Conservation (phyloP, 2,888 invertebrate genomes). For the Phortica magna region DNA sequence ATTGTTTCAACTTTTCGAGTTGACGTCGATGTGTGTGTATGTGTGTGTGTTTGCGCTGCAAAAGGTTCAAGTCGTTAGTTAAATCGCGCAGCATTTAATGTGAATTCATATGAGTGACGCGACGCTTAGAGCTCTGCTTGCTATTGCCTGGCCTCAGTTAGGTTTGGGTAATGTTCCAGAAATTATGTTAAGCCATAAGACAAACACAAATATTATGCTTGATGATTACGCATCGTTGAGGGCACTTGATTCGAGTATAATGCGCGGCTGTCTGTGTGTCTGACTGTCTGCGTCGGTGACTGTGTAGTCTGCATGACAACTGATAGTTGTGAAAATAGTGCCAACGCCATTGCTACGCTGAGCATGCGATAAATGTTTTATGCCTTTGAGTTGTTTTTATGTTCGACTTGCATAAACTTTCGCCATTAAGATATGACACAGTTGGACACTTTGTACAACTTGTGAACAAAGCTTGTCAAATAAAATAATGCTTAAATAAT, state of each 20-base stretch:
- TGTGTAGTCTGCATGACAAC: too few relatives aligned
- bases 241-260: slow-evolving; percentile 2
- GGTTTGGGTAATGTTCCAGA: slow-evolving; percentile 57
- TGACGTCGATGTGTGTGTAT: slow-evolving; percentile 10
- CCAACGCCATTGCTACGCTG: not conserved
- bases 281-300: not conserved
- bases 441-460: not conserved
- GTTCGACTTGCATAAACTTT: slow-evolving; percentile 10
- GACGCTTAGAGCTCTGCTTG: not conserved
- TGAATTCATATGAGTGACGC: not conserved
- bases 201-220: slow-evolving; percentile 31
- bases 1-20: slow-evolving; percentile 63
- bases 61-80: not conserved
- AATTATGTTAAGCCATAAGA: slow-evolving; percentile 57
- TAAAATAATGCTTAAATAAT: not conserved
- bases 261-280: not conserved
- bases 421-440: slow-evolving; percentile 21
- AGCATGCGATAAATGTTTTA: not conserved
- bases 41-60: not conserved
- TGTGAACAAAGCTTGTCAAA: not conserved
- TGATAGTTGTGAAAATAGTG: not conserved
- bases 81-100: not conserved
- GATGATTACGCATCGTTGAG: slow-evolving; percentile 4
- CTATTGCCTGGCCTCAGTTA: not conserved
- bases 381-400: not conserved